These are phyloP conservation scores for Heliocidaris erythrogramma DNA, from an alignment of 35 echinoderm and acorn worm species.

Conservation along the genomic window DNA sequence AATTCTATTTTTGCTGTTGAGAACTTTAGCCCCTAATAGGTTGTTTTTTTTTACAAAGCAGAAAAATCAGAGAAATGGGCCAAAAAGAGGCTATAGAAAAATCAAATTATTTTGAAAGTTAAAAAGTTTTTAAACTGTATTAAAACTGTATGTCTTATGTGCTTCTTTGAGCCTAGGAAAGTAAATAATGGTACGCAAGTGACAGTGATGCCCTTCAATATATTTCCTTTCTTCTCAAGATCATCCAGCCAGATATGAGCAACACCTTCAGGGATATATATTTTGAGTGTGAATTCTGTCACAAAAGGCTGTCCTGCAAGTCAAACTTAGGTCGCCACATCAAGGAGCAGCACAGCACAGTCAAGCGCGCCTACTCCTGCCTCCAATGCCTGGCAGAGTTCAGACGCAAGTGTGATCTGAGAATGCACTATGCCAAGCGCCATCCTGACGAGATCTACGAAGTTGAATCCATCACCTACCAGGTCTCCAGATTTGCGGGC, in stretches of 20 bases:
- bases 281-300: slow-evolving; percentile 28
- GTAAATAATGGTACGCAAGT: background rate
- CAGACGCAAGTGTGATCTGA: background rate
- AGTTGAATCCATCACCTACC: background rate
- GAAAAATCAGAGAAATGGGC: no score
- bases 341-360: slow-evolving; percentile 26
- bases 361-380: background rate
- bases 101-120: no score
- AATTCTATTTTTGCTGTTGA: no score
- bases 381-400: slow-evolving; percentile 18
- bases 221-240: background rate
- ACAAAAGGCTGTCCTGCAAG: background rate
- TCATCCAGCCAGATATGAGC: background rate
- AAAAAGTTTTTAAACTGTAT: no score
- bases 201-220: background rate
- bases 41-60: no score
- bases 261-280: background rate
- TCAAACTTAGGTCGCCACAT: slow-evolving; percentile 10
- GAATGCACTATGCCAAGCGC: background rate
- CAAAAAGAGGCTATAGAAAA: no score
- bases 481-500: background rate
- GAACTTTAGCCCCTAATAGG: no score
- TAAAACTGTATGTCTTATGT: no score
- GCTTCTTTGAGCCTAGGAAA: background rate
- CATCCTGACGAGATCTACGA: background rate